Percentiles rank a stretch among this genome's conserved stretches.
These are phyloP conservation scores for Amblyopsis hoosieri DNA, from an alignment of 2,797 vertebrate species.

Conservation along the genomic window DNA sequence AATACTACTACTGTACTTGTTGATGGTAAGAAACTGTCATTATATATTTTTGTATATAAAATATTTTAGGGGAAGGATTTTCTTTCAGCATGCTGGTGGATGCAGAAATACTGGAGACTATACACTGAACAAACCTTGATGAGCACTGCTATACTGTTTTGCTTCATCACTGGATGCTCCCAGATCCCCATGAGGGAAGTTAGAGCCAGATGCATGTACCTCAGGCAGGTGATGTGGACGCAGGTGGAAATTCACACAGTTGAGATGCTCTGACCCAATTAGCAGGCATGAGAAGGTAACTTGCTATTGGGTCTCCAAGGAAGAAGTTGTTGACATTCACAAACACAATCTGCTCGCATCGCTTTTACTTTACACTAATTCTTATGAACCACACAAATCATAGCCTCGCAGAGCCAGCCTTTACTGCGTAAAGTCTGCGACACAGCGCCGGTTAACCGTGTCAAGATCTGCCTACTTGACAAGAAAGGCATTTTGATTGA, in stretches of 20 bases:
- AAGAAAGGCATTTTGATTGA: too few species aligned
- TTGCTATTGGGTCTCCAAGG: conserved; percentile 17
- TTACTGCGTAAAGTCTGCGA: too few species aligned
- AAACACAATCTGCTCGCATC: neutral
- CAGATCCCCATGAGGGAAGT: conserved; percentile 29
- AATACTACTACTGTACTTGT: conserved; percentile 38
- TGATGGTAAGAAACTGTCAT: conserved; percentile 24
- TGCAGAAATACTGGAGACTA: too few species aligned
- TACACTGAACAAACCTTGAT: too few species aligned
- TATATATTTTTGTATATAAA: neutral
- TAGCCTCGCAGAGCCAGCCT: too few species aligned
- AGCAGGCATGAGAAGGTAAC: conserved; percentile 14
- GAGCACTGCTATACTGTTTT: too few species aligned
- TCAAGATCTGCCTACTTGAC: too few species aligned
- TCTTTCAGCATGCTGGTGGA: too few species aligned
- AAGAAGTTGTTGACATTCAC: conserved; percentile 8
- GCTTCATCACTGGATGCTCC: neutral
- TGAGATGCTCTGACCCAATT: conserved; percentile 41
- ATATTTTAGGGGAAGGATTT: too few species aligned
- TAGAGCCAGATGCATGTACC: conserved; percentile 32
- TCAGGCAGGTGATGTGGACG: conserved; percentile 49
- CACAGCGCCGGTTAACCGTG: too few species aligned
- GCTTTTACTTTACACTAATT: neutral
- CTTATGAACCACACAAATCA: too few species aligned
- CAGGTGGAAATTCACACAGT: conserved; percentile 28